Evolutionary conservation across 2,113 vertebrate species (phyloP), one percentile per base, ranked within the genome.

Genomic region (Oncorhynchus masou): DNA sequence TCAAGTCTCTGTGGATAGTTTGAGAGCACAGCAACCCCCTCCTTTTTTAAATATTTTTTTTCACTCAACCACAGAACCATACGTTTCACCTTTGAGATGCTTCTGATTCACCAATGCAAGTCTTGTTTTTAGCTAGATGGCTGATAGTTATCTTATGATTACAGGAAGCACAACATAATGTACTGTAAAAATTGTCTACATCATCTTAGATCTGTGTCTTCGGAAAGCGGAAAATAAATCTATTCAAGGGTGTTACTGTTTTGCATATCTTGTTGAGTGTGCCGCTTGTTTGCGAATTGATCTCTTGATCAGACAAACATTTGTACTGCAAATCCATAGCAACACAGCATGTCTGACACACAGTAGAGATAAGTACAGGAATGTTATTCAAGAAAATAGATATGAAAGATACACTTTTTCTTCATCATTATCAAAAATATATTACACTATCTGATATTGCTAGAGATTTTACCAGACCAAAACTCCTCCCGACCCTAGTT

Each of bases 21-120:
- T n/a, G 6, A 71, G 64, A 68, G 77, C 64, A 79, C 68, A 77
- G 90, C 82, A 82, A 70, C 74, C 68, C 51, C 39, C 39, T 11
- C 39, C 11, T 45, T 45, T 45, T 45, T 45, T 11, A 2, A 2
- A 45, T 45, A 2, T 0, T 2, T 70, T 76, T 86, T 86, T 66
- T 86, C 88, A 91, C 87, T 45, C 39, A 45, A 84, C 87, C 84
- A 67, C 85, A 74, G 48, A 39, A 85, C 86, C 84, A 83, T 74
- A 83, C 73, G 82, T 85, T 90, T 90, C 84, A 84, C 82, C 79
- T 92, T 88, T 86, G 76, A 87, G 70, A 89, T 45, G 39, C 39
- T 45, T 45, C 51, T 54, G 51, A 54, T 54, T 54, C 51, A 54
- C 16, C 51, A 5, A 0, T 54, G 12, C 51, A 16, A 19, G 16